phyloP scores from a whole-genome alignment of 2,888 invertebrate genomes.

The Ferrisia virgata region DNA sequence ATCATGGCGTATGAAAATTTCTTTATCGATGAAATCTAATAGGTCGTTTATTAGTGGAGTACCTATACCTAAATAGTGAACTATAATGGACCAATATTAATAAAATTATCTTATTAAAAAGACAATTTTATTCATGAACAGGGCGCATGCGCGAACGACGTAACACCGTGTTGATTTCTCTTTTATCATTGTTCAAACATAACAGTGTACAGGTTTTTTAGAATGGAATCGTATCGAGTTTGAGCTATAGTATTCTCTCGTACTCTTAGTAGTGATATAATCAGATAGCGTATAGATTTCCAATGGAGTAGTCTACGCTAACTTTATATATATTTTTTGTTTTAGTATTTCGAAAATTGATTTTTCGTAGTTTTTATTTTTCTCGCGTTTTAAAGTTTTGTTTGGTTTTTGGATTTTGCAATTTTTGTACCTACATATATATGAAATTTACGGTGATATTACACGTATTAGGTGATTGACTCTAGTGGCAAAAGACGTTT shows the following conservation, averaged over 20 bases:
- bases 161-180: conserved; percentile 36
- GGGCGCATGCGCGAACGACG: conserved; percentile 35
- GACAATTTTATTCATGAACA: not conserved
- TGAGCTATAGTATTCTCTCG: conserved; percentile 11
- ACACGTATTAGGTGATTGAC: not conserved
- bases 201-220: conserved; percentile 39
- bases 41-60: too few relatives aligned
- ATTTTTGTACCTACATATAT: not conserved
- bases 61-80: not conserved
- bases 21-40: too few relatives aligned
- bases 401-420: not conserved
- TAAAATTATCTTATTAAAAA: not conserved
- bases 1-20: too few relatives aligned
- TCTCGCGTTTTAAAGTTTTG: not conserved
- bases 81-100: not conserved
- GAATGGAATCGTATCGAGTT: conserved; percentile 32
- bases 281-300: conserved; percentile 43
- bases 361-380: not conserved
- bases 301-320: conserved; percentile 42
- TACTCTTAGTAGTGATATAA: conserved; percentile 8
- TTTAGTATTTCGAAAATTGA: not conserved
- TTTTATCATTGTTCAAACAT: conserved; percentile 30
- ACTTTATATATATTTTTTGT: conserved; percentile 14
- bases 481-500: not conserved
- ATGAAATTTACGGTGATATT: not conserved